A percentile compares a stretch with the other conserved stretches of the same genome.
Evolutionary conservation across 2,797 vertebrate species (phyloP).

Genomic region (Cetoscarus ocellatus): DNA sequence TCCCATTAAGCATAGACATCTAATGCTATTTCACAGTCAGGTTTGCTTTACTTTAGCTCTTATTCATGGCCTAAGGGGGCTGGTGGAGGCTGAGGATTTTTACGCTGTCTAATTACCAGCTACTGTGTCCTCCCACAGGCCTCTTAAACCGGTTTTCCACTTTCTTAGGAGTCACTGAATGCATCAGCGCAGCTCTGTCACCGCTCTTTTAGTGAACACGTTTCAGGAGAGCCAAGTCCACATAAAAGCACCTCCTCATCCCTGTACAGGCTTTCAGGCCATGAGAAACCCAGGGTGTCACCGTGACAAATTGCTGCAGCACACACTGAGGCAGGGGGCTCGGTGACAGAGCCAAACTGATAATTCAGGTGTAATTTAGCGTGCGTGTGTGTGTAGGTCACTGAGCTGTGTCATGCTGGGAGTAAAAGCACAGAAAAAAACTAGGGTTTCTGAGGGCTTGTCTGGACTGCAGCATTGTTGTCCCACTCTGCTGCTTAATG

Average conservation of each 20-base stretch:
- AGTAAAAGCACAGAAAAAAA: constrained; percentile 48
- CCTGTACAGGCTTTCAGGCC: constrained; percentile 38
- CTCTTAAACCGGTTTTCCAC: constrained; percentile 76
- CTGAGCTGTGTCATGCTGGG: constrained; percentile 51
- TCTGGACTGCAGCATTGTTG: constrained; percentile 35
- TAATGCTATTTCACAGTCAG: constrained; percentile 82
- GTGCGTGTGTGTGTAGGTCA: constrained; percentile 51
- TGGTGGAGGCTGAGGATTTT: constrained; percentile 75
- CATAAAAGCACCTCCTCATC: constrained; percentile 12
- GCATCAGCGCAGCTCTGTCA: constrained; percentile 47
- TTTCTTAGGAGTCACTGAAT: constrained; percentile 69
- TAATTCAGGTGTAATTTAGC: constrained; percentile 73
- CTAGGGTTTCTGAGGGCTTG: constrained; percentile 11
- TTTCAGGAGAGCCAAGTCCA: constrained; percentile 53
- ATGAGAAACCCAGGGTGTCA: constrained; percentile 45
- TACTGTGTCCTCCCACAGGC: constrained; percentile 73
- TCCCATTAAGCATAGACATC: constrained; percentile 70
- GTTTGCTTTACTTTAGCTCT: constrained; percentile 73
- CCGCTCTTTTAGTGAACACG: constrained; percentile 43
- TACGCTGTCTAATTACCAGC: constrained; percentile 80
- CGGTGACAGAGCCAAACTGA: constrained; percentile 58
- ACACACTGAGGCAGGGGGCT: constrained; percentile 44
- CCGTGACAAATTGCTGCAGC: constrained; percentile 60
- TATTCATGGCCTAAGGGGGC: constrained; percentile 67
- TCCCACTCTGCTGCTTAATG: constrained; percentile 43